These are phyloP conservation scores for Napeogenes inachia DNA, from an alignment of 2,888 invertebrate genomes.

Conservation along the genomic window DNA sequence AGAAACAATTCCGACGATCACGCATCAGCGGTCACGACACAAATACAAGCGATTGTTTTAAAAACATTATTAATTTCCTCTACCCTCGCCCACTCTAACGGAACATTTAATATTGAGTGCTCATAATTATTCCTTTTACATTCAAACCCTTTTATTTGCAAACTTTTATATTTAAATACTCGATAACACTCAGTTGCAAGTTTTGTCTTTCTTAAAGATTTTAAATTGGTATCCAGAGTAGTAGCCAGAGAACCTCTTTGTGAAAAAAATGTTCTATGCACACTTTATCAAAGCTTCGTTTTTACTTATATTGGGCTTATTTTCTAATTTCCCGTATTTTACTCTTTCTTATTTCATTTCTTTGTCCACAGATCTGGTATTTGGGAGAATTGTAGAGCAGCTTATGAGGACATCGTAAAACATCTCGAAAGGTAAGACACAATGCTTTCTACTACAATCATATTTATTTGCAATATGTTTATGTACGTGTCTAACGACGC, in stretches of 20 bases:
- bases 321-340: slow-evolving; percentile 58
- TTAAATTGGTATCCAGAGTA: slow-evolving; percentile 31
- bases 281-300: slow-evolving; percentile 35
- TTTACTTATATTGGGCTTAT: slow-evolving; percentile 39
- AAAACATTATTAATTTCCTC: slow-evolving; percentile 75
- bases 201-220: slow-evolving; percentile 44
- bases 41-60: slow-evolving; percentile 76
- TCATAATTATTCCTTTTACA: slow-evolving; percentile 74
- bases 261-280: slow-evolving; percentile 37
- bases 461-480: no score
- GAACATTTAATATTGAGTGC: slow-evolving; percentile 77
- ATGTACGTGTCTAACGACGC: no score
- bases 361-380: slow-evolving; percentile 86
- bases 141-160: slow-evolving; percentile 62
- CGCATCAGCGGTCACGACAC: slow-evolving; percentile 71
- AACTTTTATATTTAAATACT: slow-evolving; percentile 64
- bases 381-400: slow-evolving; percentile 96
- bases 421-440: slow-evolving; percentile 92
- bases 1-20: slow-evolving; percentile 73
- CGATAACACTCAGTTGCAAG: slow-evolving; percentile 48
- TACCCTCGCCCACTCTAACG: slow-evolving; percentile 68
- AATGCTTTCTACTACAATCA: no score
- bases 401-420: slow-evolving; percentile 96
- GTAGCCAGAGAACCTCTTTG: slow-evolving; percentile 28
- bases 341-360: slow-evolving; percentile 37